These are phyloP conservation scores for Oceanodroma tethys DNA, from an alignment of 2,113 vertebrate genomes.

Conservation along the genomic window DNA sequence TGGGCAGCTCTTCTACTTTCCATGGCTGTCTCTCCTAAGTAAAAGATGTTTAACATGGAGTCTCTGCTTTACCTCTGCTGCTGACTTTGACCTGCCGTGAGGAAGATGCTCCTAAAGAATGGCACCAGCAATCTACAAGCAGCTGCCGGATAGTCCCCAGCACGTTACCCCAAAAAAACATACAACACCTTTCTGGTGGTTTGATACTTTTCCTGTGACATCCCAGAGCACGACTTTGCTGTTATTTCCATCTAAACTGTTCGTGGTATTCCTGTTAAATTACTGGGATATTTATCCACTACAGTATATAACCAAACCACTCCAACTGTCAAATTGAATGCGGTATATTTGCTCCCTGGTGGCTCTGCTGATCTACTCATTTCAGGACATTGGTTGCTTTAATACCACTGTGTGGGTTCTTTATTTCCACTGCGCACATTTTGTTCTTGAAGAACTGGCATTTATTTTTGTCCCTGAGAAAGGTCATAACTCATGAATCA, in stretches of 20 bases:
- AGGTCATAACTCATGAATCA: not conserved
- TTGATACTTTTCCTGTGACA: not conserved
- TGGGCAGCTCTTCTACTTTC: not conserved
- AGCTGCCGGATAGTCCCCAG: not conserved
- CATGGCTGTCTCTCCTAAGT: not conserved
- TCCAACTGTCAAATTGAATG: not conserved
- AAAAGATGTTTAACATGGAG: not conserved
- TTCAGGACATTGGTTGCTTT: not conserved
- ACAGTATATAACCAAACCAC: not conserved
- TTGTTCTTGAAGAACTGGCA: not conserved
- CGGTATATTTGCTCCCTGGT: not conserved
- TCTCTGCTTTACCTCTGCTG: not conserved
- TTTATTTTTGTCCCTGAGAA: not conserved
- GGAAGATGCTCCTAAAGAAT: not conserved
- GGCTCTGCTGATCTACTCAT: not conserved
- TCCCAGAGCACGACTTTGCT: not conserved
- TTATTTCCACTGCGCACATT: not conserved
- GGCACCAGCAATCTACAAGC: not conserved
- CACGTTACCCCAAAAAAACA: accelerated
- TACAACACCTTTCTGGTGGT: not conserved
- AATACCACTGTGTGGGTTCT: not conserved
- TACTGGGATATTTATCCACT: not conserved
- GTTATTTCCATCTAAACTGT: not conserved
- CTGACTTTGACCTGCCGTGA: not conserved
- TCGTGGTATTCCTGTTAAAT: not conserved